Conservation (phyloP, 1,140 invertebrate species). For the Brachionus paranguensis region DNA sequence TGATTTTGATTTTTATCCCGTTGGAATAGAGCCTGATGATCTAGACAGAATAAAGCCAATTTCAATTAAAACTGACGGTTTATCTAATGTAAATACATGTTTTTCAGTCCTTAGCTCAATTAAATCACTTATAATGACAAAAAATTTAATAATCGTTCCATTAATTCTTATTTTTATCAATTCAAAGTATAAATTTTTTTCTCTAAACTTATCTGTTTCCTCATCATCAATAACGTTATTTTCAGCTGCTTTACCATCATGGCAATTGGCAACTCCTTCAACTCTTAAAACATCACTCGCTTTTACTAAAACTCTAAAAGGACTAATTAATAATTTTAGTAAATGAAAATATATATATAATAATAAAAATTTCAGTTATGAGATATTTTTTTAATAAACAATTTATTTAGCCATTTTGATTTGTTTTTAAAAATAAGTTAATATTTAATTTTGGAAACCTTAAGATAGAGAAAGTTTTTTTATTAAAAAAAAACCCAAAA, state of each 20-base stretch:
- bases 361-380: neutral
- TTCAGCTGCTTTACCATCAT: neutral
- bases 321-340: neutral
- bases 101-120: neutral
- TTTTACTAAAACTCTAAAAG: neutral
- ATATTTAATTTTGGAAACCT: too few species aligned
- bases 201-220: neutral
- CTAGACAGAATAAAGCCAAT: neutral
- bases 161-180: neutral
- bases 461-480: too few species aligned
- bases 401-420: too few species aligned
- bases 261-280: neutral
- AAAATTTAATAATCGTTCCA: slow-evolving; percentile 1
- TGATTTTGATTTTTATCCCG: too few species aligned
- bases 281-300: neutral
- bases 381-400: too few species aligned
- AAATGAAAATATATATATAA: too few species aligned
- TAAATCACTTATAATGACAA: neutral
- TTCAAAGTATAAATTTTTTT: neutral
- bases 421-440: too few species aligned
- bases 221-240: neutral
- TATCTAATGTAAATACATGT: neutral
- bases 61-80: too few species aligned
- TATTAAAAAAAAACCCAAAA: too few species aligned
- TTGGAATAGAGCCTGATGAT: neutral